These are phyloP conservation scores for Himalopsyche phryganea DNA, from an alignment of 1,140 invertebrate species.

Conservation along the genomic window DNA sequence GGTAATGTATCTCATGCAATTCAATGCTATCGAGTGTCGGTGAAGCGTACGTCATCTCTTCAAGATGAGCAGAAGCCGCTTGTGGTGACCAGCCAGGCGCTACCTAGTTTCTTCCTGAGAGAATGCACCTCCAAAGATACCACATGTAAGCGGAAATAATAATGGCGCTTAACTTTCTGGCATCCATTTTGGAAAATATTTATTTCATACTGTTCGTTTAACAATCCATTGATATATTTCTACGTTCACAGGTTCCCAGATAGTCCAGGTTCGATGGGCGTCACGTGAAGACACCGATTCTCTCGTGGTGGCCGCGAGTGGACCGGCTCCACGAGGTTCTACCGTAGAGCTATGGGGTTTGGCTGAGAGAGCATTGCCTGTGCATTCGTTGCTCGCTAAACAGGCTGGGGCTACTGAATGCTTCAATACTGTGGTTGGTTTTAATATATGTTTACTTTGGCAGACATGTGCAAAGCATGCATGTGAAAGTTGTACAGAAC, in stretches of 20 bases:
- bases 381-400: slow-evolving; percentile 70
- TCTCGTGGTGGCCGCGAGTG: slow-evolving; percentile 67
- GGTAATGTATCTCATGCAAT: slow-evolving; percentile 46
- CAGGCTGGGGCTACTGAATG: slow-evolving; percentile 52
- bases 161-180: too few species aligned
- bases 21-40: slow-evolving; percentile 70
- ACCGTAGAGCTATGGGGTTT: slow-evolving; percentile 85
- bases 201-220: too few species aligned
- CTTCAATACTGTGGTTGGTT: slow-evolving; percentile 69
- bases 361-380: slow-evolving; percentile 69
- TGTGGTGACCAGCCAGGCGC: slow-evolving; percentile 65
- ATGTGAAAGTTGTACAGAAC: too few species aligned
- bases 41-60: slow-evolving; percentile 41
- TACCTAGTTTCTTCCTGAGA: slow-evolving; percentile 78
- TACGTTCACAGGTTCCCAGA: slow-evolving; percentile 28
- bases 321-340: slow-evolving; percentile 54
- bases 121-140: slow-evolving; percentile 55
- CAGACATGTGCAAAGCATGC: too few species aligned
- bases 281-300: slow-evolving; percentile 79
- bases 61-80: slow-evolving; percentile 52
- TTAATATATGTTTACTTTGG: too few species aligned
- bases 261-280: slow-evolving; percentile 77
- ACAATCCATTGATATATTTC: too few species aligned
- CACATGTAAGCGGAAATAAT: slow-evolving; percentile 37
- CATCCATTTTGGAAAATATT: too few species aligned